phyloP scores from a whole-genome alignment of 2,888 invertebrate species.

The Drosophila melanosoma region DNA sequence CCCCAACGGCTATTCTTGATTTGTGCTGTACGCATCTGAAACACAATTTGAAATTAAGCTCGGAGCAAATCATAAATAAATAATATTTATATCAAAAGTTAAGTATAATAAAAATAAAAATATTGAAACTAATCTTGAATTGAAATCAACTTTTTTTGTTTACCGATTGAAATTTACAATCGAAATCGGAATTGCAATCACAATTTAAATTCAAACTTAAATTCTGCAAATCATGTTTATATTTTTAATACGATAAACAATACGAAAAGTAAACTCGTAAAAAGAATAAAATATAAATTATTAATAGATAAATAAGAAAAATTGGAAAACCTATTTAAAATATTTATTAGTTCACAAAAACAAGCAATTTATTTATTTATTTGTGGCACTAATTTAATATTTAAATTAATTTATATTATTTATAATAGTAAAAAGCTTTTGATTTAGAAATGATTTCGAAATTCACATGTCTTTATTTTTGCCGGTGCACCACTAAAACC shows the following conservation, averaged over 20 bases:
- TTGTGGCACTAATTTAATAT: neutral
- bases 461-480: neutral
- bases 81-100: neutral
- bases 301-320: neutral
- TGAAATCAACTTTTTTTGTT: neutral
- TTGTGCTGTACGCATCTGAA: no score
- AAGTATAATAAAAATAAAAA: no score
- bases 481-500: neutral
- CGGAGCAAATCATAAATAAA: neutral
- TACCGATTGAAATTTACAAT: neutral
- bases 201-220: neutral
- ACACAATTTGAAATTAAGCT: no score
- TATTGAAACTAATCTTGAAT: neutral
- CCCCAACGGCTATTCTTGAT: no score
- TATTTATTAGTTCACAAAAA: no score
- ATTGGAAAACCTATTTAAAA: neutral
- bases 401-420: no score
- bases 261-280: no score
- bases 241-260: no score
- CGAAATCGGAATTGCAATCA: neutral
- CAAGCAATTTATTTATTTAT: neutral
- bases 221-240: no score
- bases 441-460: no score
- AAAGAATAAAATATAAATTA: neutral
- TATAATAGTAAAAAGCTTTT: no score